Conservation (phyloP, 2,113 vertebrate genomes). For the Columbina picui region DNA sequence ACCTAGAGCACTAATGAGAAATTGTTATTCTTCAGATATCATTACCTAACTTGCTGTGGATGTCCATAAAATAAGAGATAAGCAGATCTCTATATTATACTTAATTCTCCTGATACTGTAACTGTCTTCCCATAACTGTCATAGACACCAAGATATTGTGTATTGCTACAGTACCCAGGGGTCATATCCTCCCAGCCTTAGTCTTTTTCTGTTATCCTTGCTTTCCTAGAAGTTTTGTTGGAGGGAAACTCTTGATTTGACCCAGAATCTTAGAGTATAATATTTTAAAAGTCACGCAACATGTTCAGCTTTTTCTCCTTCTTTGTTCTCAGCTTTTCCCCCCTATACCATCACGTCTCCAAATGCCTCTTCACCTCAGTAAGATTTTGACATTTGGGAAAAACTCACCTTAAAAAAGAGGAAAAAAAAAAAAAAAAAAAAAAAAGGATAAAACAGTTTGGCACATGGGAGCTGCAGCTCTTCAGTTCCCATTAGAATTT, state of each 20-base stretch:
- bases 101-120: background rate
- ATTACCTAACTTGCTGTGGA: background rate
- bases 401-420: conserved; percentile 1
- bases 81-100: background rate
- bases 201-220: background rate
- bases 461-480: conserved; percentile 39
- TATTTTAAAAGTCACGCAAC: background rate
- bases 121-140: background rate
- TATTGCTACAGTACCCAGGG: background rate
- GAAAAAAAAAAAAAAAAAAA: background rate
- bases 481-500: conserved; percentile 76
- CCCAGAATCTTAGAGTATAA: background rate
- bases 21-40: background rate
- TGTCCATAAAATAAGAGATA: background rate
- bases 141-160: background rate
- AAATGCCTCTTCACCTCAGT: conserved; percentile 12
- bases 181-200: background rate
- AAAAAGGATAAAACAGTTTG: conserved; percentile 39
- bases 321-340: background rate
- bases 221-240: background rate
- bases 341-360: background rate
- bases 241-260: background rate
- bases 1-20: background rate
- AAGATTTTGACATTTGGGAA: conserved; percentile 66
- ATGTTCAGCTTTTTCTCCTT: fast-evolving